Evolutionary conservation across 2,888 invertebrate species (phyloP).

Genomic region (Agrotis puta): DNA sequence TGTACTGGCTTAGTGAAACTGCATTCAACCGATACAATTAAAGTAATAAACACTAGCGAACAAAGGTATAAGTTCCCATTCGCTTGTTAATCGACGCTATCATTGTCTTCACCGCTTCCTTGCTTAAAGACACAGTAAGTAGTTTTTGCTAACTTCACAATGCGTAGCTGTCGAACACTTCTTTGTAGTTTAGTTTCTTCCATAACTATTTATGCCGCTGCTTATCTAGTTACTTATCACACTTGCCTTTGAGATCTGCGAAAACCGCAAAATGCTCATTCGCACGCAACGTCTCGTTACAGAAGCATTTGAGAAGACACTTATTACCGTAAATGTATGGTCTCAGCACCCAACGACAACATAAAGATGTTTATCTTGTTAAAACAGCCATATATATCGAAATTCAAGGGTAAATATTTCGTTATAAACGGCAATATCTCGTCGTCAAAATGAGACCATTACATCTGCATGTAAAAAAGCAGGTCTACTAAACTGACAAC

Average conservation of each 20-base stretch:
- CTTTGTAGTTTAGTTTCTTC: constrained; percentile 75
- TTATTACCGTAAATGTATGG: constrained; percentile 71
- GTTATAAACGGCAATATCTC: constrained; percentile 57
- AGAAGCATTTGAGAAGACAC: constrained; percentile 71
- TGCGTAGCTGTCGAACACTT: constrained; percentile 81
- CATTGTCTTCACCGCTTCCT: constrained; percentile 87
- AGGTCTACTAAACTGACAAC: constrained; percentile 67
- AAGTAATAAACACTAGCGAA: constrained; percentile 84
- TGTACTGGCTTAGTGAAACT: constrained; percentile 84
- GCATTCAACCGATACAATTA: constrained; percentile 87
- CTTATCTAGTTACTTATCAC: constrained; percentile 70
- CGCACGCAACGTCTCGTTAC: constrained; percentile 79
- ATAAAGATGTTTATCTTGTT: constrained; percentile 70
- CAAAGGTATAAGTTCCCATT: constrained; percentile 85
- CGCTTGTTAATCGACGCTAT: constrained; percentile 84
- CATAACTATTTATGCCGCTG: constrained; percentile 63
- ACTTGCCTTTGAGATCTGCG: constrained; percentile 77
- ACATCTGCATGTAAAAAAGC: constrained; percentile 70
- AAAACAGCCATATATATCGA: constrained; percentile 66
- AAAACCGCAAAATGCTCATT: constrained; percentile 83
- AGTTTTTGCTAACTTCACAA: constrained; percentile 83
- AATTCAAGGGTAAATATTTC: constrained; percentile 73
- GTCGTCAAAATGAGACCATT: constrained; percentile 64
- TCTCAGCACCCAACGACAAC: constrained; percentile 59
- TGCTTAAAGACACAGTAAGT: constrained; percentile 83